Percentiles rank a stretch among this genome's conserved stretches.
Evolutionary conservation across 2,113 vertebrate species (phyloP).

Genomic region (Notiomystis cincta): DNA sequence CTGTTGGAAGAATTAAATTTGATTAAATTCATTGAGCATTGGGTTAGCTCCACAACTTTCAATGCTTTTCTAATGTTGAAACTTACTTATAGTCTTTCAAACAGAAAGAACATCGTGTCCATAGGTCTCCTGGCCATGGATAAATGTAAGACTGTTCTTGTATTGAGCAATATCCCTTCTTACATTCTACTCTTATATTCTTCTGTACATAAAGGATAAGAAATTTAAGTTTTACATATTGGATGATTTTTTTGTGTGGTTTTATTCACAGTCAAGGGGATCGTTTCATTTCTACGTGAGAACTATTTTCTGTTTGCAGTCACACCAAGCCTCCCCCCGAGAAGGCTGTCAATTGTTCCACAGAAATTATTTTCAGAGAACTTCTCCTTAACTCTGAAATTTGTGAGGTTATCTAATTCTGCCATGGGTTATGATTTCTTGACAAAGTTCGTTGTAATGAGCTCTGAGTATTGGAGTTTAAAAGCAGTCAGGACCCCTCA

Average conservation of each 20-base stretch:
- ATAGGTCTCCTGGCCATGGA: background rate
- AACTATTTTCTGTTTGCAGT: background rate
- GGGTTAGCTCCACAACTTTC: background rate
- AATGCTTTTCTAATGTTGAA: background rate
- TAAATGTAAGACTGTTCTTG: background rate
- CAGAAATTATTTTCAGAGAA: background rate
- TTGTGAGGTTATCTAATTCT: background rate
- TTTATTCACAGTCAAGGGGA: background rate
- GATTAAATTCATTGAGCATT: background rate
- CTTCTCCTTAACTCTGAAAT: background rate
- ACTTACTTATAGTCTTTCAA: background rate
- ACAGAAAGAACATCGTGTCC: background rate
- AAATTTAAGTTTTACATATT: background rate
- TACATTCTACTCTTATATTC: background rate
- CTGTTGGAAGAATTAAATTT: background rate
- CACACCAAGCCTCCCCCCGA: background rate
- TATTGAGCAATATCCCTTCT: background rate
- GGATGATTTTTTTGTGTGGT: background rate
- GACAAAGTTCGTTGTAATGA: background rate
- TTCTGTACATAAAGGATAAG: background rate
- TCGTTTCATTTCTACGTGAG: background rate
- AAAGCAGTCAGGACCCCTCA: background rate
- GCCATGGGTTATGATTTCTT: background rate
- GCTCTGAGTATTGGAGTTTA: background rate
- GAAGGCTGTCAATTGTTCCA: background rate